phyloP scores from a whole-genome alignment of 2,797 vertebrate species.

The Rhinophrynus dorsalis region DNA sequence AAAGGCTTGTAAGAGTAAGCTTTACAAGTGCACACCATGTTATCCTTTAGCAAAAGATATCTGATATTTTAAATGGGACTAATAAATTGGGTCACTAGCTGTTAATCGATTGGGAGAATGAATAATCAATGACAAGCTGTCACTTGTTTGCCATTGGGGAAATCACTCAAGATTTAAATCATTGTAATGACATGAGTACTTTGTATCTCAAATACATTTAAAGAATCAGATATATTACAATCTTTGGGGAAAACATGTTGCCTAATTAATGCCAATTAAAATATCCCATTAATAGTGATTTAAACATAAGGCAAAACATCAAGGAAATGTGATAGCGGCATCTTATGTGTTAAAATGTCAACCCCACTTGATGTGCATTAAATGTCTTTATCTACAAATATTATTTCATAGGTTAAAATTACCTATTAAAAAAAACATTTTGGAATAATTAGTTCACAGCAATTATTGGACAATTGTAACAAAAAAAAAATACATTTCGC shows the following conservation, averaged over 20 bases:
- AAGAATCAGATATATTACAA: constrained; percentile 72
- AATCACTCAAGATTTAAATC: constrained; percentile 89
- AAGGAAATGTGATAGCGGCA: not conserved
- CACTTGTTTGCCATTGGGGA: constrained; percentile 82
- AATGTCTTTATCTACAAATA: too few species aligned
- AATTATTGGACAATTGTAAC: too few species aligned
- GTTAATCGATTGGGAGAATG: constrained; percentile 84
- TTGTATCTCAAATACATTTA: constrained; percentile 80
- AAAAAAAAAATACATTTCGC: too few species aligned
- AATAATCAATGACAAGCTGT: constrained; percentile 82
- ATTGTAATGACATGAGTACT: constrained; percentile 79
- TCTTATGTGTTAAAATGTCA: too few species aligned
- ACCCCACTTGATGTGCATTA: too few species aligned
- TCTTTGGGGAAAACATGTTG: constrained; percentile 62
- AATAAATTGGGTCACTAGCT: constrained; percentile 80
- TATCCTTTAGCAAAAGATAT: constrained; percentile 53
- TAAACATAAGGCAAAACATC: not conserved
- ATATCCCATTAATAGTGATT: constrained; percentile 33
- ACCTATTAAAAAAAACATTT: too few species aligned
- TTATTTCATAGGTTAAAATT: too few species aligned
- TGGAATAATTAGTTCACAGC: too few species aligned
- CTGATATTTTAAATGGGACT: constrained; percentile 77
- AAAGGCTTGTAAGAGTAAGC: constrained; percentile 26
- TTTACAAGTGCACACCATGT: constrained; percentile 52
- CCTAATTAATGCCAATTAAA: constrained; percentile 38